These are phyloP conservation scores for Enteromius afrohamiltoni DNA, from an alignment of 2,797 vertebrate species.

Conservation along the genomic window DNA sequence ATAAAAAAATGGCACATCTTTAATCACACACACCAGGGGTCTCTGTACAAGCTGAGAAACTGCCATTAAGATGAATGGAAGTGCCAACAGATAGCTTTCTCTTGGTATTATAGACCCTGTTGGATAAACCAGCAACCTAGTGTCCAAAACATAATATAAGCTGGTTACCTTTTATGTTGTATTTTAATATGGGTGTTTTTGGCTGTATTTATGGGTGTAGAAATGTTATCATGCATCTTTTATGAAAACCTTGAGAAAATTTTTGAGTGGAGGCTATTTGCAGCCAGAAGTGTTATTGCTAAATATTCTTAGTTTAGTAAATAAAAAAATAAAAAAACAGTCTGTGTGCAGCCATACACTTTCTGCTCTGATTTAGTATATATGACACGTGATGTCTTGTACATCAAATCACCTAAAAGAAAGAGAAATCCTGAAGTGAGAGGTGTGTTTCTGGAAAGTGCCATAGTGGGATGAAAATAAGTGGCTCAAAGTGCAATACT, in stretches of 20 bases:
- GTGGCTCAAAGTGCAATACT: slow-evolving; percentile 46
- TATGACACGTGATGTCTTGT: no score
- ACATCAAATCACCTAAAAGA: slow-evolving; percentile 33
- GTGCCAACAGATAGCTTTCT: slow-evolving; percentile 19
- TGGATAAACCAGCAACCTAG: not conserved
- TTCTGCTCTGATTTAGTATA: slow-evolving; percentile 31
- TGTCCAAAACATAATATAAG: slow-evolving; percentile 2
- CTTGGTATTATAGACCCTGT: not conserved
- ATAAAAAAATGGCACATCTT: not conserved
- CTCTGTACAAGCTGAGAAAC: not conserved
- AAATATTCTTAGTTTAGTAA: slow-evolving; percentile 5
- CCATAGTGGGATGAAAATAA: slow-evolving; percentile 47
- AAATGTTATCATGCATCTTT: slow-evolving; percentile 22
- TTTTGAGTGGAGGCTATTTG: slow-evolving; percentile 21
- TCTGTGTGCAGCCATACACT: not conserved
- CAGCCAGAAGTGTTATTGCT: slow-evolving; percentile 22
- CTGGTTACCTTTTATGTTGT: not conserved
- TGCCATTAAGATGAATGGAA: slow-evolving; percentile 20
- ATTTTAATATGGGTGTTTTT: slow-evolving; percentile 17
- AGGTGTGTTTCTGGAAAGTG: slow-evolving; percentile 35
- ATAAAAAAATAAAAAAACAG: no score
- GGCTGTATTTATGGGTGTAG: not conserved
- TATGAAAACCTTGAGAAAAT: slow-evolving; percentile 28
- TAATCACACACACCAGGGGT: not conserved
- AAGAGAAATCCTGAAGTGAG: slow-evolving; percentile 21